Evolutionary conservation across 1,140 invertebrate genomes (phyloP), one percentile per base, ranked within the genome.

Genomic region (Vanessa tameamea): DNA sequence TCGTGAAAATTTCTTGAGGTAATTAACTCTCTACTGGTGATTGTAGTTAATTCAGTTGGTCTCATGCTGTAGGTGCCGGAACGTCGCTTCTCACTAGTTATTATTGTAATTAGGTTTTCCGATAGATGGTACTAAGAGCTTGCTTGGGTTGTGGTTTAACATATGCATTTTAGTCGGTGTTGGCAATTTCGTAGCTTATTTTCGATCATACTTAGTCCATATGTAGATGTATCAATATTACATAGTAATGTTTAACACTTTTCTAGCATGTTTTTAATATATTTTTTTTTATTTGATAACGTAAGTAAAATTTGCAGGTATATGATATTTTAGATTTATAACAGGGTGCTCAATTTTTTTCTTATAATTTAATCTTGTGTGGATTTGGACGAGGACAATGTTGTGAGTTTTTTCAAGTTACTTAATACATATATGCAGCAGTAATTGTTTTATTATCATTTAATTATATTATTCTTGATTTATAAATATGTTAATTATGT

Each of bases 1-100:
- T 91, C 88, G 91, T 91, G 91, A 91, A 88, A 90, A 89, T 89
- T 87, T 91, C 82, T 90, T 90, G 91, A 92, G 91, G 91, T 92
- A 92, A 92, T 91, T 91, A 91, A 91, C 88, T 92, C 85, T 83
- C 85, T 92, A 91, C 84, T 90, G 89, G 90, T 91, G 89, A 90
- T 85, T 86, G 90, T 90, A 91, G 89, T 85, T 87, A 87, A 86
- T 84, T 85, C 81, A 82, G 80, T 87, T 88, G 85, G 86, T 82
- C 76, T 84, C 77, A 79, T 78, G 82, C 82, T 76, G 78, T 82
- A 85, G 84, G 84, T 80, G 78, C 72, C 70, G 81, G 76, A 74
- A 78, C 76, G 73, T 73, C 73, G 69, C 69, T 67, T 63, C n/a
- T 55, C 31, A 47, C 70, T 64, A 47, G 75, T 61, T 76, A 64